phyloP scores from a whole-genome alignment of 2,888 invertebrate species.

The Hesperia comma region DNA sequence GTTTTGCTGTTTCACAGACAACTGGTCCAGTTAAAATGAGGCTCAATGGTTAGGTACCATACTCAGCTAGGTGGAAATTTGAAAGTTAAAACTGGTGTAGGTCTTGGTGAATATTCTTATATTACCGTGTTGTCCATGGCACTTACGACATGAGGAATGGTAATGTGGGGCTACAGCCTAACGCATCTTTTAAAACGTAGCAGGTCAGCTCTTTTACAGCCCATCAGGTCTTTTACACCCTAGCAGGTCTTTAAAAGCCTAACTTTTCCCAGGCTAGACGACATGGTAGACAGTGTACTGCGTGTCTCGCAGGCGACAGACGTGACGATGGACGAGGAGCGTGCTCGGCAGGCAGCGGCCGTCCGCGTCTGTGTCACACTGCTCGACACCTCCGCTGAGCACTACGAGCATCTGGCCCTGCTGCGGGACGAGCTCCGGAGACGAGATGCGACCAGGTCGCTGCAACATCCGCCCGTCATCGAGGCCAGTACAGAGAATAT shows the following conservation, averaged over 20 bases:
- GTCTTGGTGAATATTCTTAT: no score
- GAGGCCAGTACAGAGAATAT: conserved; percentile 53
- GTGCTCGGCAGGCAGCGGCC: conserved; percentile 60
- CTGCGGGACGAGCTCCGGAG: conserved; percentile 65
- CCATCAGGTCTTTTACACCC: no score
- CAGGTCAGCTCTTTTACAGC: no score
- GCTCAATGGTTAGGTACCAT: no score
- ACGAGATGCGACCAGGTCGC: conserved; percentile 47
- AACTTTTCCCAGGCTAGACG: conserved; percentile 61
- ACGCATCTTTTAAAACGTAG: no score
- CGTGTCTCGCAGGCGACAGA: conserved; percentile 64
- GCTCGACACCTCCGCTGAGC: conserved; percentile 67
- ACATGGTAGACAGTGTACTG: conserved; percentile 69
- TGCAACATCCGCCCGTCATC: conserved; percentile 63
- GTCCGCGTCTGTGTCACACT: conserved; percentile 64
- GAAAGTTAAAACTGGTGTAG: no score
- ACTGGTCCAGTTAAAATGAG: no score
- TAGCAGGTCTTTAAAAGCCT: neutral
- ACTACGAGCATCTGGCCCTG: conserved; percentile 71
- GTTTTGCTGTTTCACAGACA: no score
- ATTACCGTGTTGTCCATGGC: no score
- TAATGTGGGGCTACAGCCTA: no score
- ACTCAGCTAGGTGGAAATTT: no score
- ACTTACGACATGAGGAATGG: no score
- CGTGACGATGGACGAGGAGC: conserved; percentile 60